Conservation (phyloP, 2,113 vertebrate genomes). For the Ptilorrhoa leucosticta region DNA sequence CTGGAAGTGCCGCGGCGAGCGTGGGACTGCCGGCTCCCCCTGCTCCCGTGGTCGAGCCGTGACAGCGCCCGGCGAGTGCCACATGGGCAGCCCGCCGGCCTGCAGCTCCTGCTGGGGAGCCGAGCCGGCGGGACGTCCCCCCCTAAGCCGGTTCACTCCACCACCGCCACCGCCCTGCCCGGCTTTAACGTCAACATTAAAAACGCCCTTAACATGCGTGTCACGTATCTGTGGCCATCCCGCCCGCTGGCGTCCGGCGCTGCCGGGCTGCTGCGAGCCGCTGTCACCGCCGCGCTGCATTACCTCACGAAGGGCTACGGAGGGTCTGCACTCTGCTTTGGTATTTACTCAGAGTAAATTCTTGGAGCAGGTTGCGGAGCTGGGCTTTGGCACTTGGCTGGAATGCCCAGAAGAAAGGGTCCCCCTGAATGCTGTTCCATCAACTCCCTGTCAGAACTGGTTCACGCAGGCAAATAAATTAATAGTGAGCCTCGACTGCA, state of each 20-base stretch:
- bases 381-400: not conserved
- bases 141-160: accelerated
- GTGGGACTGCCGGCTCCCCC: accelerated
- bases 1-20: accelerated
- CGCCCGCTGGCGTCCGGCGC: not conserved
- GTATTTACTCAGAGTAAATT: not conserved
- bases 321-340: not conserved
- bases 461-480: accelerated
- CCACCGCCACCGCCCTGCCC: accelerated
- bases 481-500: accelerated
- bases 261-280: not conserved
- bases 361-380: not conserved
- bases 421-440: not conserved
- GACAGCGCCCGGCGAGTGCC: not conserved
- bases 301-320: not conserved
- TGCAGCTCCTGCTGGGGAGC: not conserved
- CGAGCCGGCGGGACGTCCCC: not conserved
- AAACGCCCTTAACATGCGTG: not conserved
- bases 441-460: not conserved
- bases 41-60: not conserved
- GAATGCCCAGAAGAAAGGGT: not conserved
- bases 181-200: not conserved
- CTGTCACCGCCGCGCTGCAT: accelerated
- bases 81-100: not conserved
- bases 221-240: not conserved